These are phyloP conservation scores for Acrocyrtus sp. DNA, from an alignment of 2,888 invertebrate genomes.

Conservation along the genomic window DNA sequence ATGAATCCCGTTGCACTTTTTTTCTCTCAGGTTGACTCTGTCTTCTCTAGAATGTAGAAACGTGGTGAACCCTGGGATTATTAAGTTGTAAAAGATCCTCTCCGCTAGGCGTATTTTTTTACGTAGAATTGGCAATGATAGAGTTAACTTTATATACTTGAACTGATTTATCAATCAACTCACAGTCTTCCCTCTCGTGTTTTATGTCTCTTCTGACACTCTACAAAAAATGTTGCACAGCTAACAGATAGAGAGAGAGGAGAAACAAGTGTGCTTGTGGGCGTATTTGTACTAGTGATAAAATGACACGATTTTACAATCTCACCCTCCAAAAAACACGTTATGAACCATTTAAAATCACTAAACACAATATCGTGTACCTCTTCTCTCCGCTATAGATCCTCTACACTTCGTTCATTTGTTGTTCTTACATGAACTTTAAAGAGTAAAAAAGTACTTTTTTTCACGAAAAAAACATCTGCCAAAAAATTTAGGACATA, in stretches of 20 bases:
- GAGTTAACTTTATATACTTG: slow-evolving; percentile 1
- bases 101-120: too few relatives aligned
- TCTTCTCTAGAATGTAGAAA: too few relatives aligned
- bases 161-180: slow-evolving; percentile 45
- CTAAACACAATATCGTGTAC: slow-evolving; percentile 2
- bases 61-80: too few relatives aligned
- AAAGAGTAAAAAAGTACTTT: slow-evolving; percentile 8
- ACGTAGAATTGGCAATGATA: neutral
- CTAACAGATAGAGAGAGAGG: too few relatives aligned
- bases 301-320: slow-evolving; percentile 39
- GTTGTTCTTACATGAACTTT: slow-evolving; percentile 19
- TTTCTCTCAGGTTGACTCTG: neutral
- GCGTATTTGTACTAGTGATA: slow-evolving; percentile 41
- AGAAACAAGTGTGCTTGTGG: slow-evolving; percentile 36
- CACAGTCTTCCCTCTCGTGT: too few relatives aligned
- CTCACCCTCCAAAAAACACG: slow-evolving; percentile 17
- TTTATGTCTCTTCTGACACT: too few relatives aligned
- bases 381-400: neutral
- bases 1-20: neutral
- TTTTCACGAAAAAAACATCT: neutral
- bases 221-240: too few relatives aligned
- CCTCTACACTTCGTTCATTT: neutral
- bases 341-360: slow-evolving; percentile 30
- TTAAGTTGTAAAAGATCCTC: too few relatives aligned
- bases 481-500: slow-evolving; percentile 25